These are phyloP conservation scores for Trichonephila clavipes DNA, from an alignment of 1,140 invertebrate species.

Conservation along the genomic window DNA sequence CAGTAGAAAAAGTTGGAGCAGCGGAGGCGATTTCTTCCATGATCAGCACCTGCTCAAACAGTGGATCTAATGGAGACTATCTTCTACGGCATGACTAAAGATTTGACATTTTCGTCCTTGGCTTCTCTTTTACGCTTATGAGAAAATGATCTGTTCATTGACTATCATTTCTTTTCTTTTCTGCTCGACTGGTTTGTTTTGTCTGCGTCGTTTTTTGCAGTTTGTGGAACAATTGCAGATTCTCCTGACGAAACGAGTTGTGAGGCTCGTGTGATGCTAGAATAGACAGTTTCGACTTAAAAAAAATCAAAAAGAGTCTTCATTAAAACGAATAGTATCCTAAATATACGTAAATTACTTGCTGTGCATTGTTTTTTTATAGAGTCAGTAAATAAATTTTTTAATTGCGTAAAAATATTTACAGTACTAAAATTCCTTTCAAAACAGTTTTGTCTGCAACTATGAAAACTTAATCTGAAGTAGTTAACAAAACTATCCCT, in stretches of 20 bases:
- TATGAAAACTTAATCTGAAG: too few relatives aligned
- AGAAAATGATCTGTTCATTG: not conserved
- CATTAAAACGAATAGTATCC: too few relatives aligned
- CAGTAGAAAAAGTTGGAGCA: not conserved
- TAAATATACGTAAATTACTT: too few relatives aligned
- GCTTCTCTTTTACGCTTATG: not conserved
- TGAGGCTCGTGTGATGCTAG: too few relatives aligned
- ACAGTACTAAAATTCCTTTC: too few relatives aligned
- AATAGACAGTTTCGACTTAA: too few relatives aligned
- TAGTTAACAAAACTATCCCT: too few relatives aligned
- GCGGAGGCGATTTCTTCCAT: not conserved
- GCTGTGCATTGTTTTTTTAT: too few relatives aligned
- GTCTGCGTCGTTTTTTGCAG: not conserved
- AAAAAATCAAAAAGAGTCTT: too few relatives aligned
- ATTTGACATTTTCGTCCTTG: constrained; percentile 30
- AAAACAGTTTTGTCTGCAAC: too few relatives aligned
- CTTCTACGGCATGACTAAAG: not conserved
- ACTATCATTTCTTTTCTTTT: not conserved
- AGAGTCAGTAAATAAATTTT: too few relatives aligned
- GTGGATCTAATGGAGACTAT: not conserved
- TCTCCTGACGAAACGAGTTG: not conserved
- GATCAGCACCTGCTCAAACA: constrained; percentile 13
- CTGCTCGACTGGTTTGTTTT: not conserved
- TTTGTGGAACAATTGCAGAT: not conserved
- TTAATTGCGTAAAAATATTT: too few relatives aligned